A percentile compares a stretch with the other conserved stretches of the same genome.
These are phyloP conservation scores for Erebia palarica DNA, from an alignment of 2,888 invertebrate species.

Conservation along the genomic window DNA sequence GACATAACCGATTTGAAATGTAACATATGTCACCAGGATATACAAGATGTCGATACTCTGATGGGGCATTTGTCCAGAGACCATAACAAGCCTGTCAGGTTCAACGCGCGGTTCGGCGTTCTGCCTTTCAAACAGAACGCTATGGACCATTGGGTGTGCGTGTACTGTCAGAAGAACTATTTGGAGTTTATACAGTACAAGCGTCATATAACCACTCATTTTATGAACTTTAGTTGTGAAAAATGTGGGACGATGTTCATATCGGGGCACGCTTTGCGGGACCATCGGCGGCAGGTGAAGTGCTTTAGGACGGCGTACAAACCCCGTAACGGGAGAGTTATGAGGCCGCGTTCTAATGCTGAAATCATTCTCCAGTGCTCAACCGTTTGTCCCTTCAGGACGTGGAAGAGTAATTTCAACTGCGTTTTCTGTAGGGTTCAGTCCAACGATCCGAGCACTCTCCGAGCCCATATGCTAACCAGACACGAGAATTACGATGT, in stretches of 20 bases:
- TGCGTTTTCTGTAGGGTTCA: conserved; percentile 75
- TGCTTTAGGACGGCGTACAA: conserved; percentile 70
- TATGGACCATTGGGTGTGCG: conserved; percentile 62
- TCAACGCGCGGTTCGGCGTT: conserved; percentile 69
- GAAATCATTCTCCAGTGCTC: conserved; percentile 73
- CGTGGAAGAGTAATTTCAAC: conserved; percentile 74
- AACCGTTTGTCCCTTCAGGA: conserved; percentile 71
- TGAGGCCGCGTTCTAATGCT: conserved; percentile 68
- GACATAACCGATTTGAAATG: conserved; percentile 73
- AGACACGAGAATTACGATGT: conserved; percentile 70
- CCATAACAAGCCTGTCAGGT: conserved; percentile 69
- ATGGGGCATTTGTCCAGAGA: conserved; percentile 66
- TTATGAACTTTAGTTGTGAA: conserved; percentile 71
- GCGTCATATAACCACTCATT: conserved; percentile 68
- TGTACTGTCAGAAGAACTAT: conserved; percentile 64
- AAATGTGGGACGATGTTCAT: conserved; percentile 74
- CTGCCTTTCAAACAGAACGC: conserved; percentile 67
- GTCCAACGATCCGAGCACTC: conserved; percentile 64
- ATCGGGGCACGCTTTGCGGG: conserved; percentile 67
- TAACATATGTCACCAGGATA: conserved; percentile 61
- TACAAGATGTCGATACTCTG: conserved; percentile 63
- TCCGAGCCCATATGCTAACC: conserved; percentile 63
- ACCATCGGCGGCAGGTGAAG: conserved; percentile 71
- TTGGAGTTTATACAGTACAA: conserved; percentile 65
- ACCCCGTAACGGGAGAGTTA: conserved; percentile 65